Conservation (phyloP, 2,888 invertebrate species). For the Drosophila neotestacea region DNA sequence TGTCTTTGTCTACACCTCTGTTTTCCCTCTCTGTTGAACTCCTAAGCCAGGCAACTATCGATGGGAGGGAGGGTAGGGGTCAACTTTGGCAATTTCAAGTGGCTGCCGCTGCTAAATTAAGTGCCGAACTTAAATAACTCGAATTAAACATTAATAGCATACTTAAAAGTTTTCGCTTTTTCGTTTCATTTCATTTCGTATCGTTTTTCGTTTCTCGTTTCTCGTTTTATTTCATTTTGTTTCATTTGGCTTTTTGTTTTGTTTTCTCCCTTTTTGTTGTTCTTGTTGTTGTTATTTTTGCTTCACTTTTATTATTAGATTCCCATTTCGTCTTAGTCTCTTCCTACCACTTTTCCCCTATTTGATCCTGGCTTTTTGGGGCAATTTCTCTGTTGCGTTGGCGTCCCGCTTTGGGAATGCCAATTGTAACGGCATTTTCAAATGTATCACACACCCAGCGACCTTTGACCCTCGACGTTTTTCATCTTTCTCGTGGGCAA, state of each 20-base stretch:
- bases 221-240: constrained; percentile 5
- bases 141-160: constrained; percentile 80
- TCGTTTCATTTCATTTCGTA: constrained; percentile 37
- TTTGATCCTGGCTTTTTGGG: neutral
- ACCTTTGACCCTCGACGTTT: constrained; percentile 37
- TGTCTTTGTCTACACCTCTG: neutral
- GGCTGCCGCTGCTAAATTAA: constrained; percentile 67
- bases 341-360: neutral
- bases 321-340: constrained; percentile 26
- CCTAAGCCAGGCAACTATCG: constrained; percentile 35
- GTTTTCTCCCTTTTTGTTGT: constrained; percentile 10
- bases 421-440: constrained; percentile 31
- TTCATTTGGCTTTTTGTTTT: constrained; percentile 9
- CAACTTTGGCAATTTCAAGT: constrained; percentile 42
- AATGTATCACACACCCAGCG: constrained; percentile 33
- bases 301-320: constrained; percentile 58
- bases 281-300: constrained; percentile 21
- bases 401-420: constrained; percentile 25
- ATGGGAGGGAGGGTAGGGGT: neutral
- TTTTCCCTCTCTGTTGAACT: neutral
- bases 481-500: constrained; percentile 40
- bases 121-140: constrained; percentile 80
- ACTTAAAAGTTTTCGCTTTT: constrained; percentile 77
- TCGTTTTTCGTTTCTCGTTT: constrained; percentile 25
- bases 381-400: constrained; percentile 31